phyloP scores from a whole-genome alignment of 1,140 invertebrate genomes.

The Latrodectus geometricus region DNA sequence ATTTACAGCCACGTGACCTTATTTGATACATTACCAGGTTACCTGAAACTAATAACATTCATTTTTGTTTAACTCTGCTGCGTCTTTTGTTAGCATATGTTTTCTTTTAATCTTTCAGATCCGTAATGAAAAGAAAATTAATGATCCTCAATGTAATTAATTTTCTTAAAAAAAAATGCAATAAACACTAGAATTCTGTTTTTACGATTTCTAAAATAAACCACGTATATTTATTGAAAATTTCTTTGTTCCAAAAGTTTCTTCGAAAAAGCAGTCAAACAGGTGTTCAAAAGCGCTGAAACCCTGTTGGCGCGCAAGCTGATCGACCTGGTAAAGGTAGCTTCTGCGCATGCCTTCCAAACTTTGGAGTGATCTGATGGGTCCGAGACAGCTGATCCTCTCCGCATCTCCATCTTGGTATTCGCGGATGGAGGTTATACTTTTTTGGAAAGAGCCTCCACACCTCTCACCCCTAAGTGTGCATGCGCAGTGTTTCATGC shows the following conservation, averaged over 20 bases:
- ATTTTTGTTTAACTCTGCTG: too few species aligned
- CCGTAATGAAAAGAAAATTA: too few species aligned
- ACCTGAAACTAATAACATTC: too few species aligned
- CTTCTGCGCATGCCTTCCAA: neutral
- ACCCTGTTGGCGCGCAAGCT: neutral
- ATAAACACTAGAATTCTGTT: too few species aligned
- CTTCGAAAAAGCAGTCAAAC: neutral
- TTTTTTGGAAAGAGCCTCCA: neutral
- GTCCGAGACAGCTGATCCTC: neutral
- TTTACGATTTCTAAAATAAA: too few species aligned
- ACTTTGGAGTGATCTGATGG: neutral
- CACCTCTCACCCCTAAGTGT: neutral
- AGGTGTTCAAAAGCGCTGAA: neutral
- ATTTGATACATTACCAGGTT: too few species aligned
- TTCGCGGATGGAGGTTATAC: neutral
- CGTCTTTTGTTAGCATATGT: too few species aligned
- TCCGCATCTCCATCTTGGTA: neutral
- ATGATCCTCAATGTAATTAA: too few species aligned
- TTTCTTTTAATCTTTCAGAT: too few species aligned
- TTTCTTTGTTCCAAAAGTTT: neutral
- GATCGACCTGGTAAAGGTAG: neutral
- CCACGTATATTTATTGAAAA: too few species aligned
- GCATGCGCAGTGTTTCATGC: conserved; percentile 2
- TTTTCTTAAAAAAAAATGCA: too few species aligned
- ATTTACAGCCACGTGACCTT: too few species aligned